Base-by-base conservation (phyloP, 2,888 invertebrate genomes). In the Clusia tigrina region DNA sequence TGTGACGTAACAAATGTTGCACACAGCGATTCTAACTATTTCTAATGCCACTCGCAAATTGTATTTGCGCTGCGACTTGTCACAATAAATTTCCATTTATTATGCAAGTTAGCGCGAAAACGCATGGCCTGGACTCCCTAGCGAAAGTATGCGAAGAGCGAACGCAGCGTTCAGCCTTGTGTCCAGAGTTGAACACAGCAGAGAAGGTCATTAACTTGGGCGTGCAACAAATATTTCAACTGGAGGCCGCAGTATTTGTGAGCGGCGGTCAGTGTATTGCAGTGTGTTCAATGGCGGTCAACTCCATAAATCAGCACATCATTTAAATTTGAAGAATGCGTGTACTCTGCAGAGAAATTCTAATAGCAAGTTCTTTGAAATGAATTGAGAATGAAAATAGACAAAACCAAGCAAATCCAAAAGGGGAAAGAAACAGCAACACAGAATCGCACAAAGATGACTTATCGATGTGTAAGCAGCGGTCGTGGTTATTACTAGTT, bases 81-180 rank as follows among this genome's bases (percentile, higher is more conserved):
- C 48, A 48, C 22, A 48, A 48, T 48, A 48, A 48, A 48, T 48
- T 48, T 48, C 48, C 48, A 48, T 48, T 15, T 20, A 20, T 48
- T 48, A 48, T 48, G 48, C 48, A 48, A 48, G 22, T 48, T 48
- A 20, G 48, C 20, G 48, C 48, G 48, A 18, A 48, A 48, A 20
- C 18, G 48, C 48, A n/a, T n/a, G n/a, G n/a, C n/a, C n/a, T n/a
- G n/a, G n/a, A n/a, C n/a, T n/a, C n/a, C n/a, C n/a, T n/a, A n/a
- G n/a, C 5, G 20, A 18, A 2, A 48, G 2, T 48, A 2, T 20
- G 5, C 20, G 20, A 20, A 48, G 48, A 42, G 9, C 42, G 12
- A 42, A 3, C 9, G 15, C 9, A 42, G 12, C 12, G 32, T 12
- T 9, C 32, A n/a, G 48, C 5, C 48, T 22, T 3, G 5, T 32